Percentiles rank a stretch among this genome's conserved stretches.
Conservation (phyloP, 2,888 invertebrate species). For the Acleris sparsana region DNA sequence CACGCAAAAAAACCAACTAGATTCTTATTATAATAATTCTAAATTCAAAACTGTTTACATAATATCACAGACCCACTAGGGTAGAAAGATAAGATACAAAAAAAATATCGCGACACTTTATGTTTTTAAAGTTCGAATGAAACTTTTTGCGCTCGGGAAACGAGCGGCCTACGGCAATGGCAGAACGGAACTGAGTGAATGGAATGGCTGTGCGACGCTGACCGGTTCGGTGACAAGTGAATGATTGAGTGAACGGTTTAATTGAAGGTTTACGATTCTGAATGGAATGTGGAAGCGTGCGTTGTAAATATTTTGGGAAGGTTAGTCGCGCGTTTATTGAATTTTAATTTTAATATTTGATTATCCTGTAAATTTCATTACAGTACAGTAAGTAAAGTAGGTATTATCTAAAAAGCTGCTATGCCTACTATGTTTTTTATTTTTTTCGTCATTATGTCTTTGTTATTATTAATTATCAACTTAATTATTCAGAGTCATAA, state of each 20-base stretch:
- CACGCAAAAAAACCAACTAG: slow-evolving; percentile 29
- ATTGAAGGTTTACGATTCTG: slow-evolving; percentile 25
- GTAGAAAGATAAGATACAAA: not conserved
- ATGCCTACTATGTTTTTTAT: too few species aligned
- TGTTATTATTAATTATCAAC: too few species aligned
- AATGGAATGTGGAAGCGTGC: slow-evolving; percentile 16
- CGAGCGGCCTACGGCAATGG: slow-evolving; percentile 2
- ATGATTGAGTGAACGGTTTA: slow-evolving; percentile 18
- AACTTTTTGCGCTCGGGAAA: slow-evolving; percentile 5
- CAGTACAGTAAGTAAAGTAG: too few species aligned
- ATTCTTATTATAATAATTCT: slow-evolving; percentile 13
- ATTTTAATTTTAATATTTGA: too few species aligned
- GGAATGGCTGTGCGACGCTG: slow-evolving; percentile 10
- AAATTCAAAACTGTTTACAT: not conserved
- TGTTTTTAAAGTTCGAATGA: slow-evolving; percentile 13
- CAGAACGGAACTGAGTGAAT: slow-evolving; percentile 27
- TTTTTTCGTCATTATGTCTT: too few species aligned
- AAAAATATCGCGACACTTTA: slow-evolving; percentile 2
- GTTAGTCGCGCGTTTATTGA: too few species aligned
- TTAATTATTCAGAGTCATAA: too few species aligned
- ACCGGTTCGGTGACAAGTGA: slow-evolving; percentile 25
- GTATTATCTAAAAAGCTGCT: too few species aligned
- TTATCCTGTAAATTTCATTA: too few species aligned
- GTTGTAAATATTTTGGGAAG: too few species aligned
- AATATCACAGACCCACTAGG: not conserved